Conservation (phyloP, 2,888 invertebrate species). For the Argyresthia albistria region DNA sequence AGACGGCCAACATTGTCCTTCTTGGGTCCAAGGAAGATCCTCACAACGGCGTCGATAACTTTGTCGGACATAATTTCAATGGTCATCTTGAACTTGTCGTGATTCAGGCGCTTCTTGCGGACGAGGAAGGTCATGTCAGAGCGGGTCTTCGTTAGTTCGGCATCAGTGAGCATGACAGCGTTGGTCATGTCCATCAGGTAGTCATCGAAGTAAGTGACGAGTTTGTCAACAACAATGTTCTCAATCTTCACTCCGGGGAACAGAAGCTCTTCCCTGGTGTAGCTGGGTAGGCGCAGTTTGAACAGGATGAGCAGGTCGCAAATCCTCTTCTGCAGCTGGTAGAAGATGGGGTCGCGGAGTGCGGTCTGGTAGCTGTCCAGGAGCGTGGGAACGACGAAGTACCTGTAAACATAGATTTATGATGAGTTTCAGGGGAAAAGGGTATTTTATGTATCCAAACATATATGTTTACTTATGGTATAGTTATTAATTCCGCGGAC, state of each 20-base stretch:
- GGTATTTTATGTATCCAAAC: too few species aligned
- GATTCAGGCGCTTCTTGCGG: constrained; percentile 75
- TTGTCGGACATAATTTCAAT: constrained; percentile 71
- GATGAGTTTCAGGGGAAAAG: too few species aligned
- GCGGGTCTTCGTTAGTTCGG: constrained; percentile 55
- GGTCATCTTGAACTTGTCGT: constrained; percentile 74
- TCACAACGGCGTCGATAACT: constrained; percentile 72
- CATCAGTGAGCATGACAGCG: constrained; percentile 59
- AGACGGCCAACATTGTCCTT: constrained; percentile 70
- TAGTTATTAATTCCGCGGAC: too few species aligned
- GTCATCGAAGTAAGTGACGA: constrained; percentile 79
- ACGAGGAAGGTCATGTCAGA: constrained; percentile 66
- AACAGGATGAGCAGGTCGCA: constrained; percentile 69
- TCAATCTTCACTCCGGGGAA: constrained; percentile 78
- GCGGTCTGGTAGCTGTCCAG: constrained; percentile 76
- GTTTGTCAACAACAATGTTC: constrained; percentile 74
- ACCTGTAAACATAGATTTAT: constrained; percentile 22
- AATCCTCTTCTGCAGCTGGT: constrained; percentile 76
- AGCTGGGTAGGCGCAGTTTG: constrained; percentile 73
- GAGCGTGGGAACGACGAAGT: constrained; percentile 69
- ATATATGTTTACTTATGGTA: too few species aligned
- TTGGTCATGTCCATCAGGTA: constrained; percentile 77
- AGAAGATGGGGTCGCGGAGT: constrained; percentile 82
- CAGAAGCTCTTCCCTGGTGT: constrained; percentile 73
- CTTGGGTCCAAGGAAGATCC: constrained; percentile 80